These are phyloP conservation scores for Drosophila kikkawai DNA, from an alignment of 1,140 invertebrate species.

Conservation along the genomic window DNA sequence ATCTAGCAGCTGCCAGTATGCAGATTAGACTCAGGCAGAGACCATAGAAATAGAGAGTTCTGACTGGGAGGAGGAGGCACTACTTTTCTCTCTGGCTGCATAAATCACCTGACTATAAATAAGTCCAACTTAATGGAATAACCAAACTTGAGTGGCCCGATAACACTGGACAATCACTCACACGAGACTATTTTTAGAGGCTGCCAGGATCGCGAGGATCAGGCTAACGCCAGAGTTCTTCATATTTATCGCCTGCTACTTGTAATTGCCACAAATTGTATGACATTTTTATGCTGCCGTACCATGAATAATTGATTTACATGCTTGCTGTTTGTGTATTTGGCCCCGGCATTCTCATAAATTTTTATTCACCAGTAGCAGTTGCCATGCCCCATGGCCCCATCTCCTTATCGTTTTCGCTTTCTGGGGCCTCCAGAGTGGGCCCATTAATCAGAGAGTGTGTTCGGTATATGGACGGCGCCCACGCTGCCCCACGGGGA, in stretches of 20 bases:
- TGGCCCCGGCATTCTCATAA: slow-evolving; percentile 57
- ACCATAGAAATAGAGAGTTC: slow-evolving; percentile 7
- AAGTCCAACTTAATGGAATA: slow-evolving; percentile 71
- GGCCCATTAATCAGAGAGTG: slow-evolving; percentile 69
- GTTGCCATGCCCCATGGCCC: slow-evolving; percentile 7
- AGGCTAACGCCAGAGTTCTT: slow-evolving; percentile 59
- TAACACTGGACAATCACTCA: slow-evolving; percentile 74
- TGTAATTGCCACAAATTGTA: slow-evolving; percentile 82
- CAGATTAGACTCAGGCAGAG: slow-evolving; percentile 60
- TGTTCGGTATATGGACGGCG: slow-evolving; percentile 14
- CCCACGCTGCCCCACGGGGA: slow-evolving; percentile 37
- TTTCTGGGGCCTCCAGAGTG: slow-evolving; percentile 70
- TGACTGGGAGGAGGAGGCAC: neutral
- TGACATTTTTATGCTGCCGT: slow-evolving; percentile 79
- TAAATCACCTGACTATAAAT: slow-evolving; percentile 78
- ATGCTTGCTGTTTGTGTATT: slow-evolving; percentile 66
- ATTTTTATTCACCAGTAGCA: slow-evolving; percentile 61
- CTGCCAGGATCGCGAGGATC: slow-evolving; percentile 20
- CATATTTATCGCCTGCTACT: slow-evolving; percentile 78
- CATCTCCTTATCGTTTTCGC: slow-evolving; percentile 74
- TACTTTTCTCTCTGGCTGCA: slow-evolving; percentile 19
- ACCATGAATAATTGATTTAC: slow-evolving; percentile 79
- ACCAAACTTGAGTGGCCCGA: slow-evolving; percentile 47
- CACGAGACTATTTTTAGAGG: slow-evolving; percentile 69
- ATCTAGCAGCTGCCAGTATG: slow-evolving; percentile 67